phyloP scores from a whole-genome alignment of 2,888 invertebrate species.

The Eupeodes luniger region DNA sequence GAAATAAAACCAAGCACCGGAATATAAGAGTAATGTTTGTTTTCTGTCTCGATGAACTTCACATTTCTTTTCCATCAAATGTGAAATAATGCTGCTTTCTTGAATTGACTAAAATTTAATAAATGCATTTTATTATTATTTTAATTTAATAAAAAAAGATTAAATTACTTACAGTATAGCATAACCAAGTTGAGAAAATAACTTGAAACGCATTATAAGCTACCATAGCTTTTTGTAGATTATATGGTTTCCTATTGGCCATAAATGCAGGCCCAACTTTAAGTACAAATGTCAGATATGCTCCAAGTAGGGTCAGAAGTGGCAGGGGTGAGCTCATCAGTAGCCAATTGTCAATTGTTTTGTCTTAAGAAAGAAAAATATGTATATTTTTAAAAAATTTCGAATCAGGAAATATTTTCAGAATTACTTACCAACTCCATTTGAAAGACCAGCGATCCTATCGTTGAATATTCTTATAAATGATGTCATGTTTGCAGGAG shows the following conservation, averaged over 20 bases:
- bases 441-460: slow-evolving; percentile 81
- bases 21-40: slow-evolving; percentile 85
- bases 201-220: slow-evolving; percentile 96
- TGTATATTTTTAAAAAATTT: neutral
- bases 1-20: slow-evolving; percentile 91
- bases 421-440: slow-evolving; percentile 81
- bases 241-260: slow-evolving; percentile 89
- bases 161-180: slow-evolving; percentile 81
- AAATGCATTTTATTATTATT: neutral
- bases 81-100: slow-evolving; percentile 81
- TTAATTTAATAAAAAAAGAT: neutral
- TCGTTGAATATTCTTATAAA: slow-evolving; percentile 82
- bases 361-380: slow-evolving; percentile 86
- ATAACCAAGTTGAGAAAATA: slow-evolving; percentile 91
- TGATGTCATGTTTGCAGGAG: slow-evolving; percentile 79
- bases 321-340: slow-evolving; percentile 91
- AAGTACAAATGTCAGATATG: slow-evolving; percentile 90
- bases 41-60: slow-evolving; percentile 81
- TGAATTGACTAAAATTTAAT: slow-evolving; percentile 78
- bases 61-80: slow-evolving; percentile 81
- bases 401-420: neutral
- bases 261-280: slow-evolving; percentile 91
- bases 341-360: slow-evolving; percentile 90
- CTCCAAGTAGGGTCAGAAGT: slow-evolving; percentile 87
- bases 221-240: slow-evolving; percentile 89